A percentile compares a stretch with the other conserved stretches of the same genome.
Conservation (phyloP, 2,888 invertebrate genomes). For the Microchrysa polita region DNA sequence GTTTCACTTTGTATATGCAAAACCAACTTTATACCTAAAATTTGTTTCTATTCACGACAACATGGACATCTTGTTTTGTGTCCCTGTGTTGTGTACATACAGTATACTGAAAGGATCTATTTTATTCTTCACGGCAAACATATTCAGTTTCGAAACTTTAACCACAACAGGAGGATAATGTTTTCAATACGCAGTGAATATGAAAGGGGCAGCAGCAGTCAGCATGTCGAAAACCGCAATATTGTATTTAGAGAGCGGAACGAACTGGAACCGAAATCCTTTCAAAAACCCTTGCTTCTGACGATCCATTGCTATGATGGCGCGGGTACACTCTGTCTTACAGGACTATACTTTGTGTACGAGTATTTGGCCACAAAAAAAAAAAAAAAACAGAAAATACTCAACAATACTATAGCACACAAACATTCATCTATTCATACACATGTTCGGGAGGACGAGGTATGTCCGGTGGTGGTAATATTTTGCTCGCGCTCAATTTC, state of each 20-base stretch:
- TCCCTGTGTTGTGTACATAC: too few species aligned
- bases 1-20: too few species aligned
- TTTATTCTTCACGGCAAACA: background rate
- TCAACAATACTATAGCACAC: too few species aligned
- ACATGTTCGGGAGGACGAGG: too few species aligned
- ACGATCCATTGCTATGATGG: background rate
- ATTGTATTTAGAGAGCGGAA: slow-evolving; percentile 34
- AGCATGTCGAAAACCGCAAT: slow-evolving; percentile 36
- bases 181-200: slow-evolving; percentile 21
- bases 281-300: background rate
- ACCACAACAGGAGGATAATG: slow-evolving; percentile 39
- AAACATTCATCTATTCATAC: too few species aligned
- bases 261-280: slow-evolving; percentile 23
- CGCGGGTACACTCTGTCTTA: background rate
- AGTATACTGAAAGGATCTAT: background rate
- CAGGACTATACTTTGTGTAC: background rate
- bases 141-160: slow-evolving; percentile 30
- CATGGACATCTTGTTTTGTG: too few species aligned
- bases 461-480: too few species aligned
- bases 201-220: slow-evolving; percentile 26
- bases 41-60: too few species aligned
- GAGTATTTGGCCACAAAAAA: background rate
- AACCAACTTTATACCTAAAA: too few species aligned
- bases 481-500: slow-evolving; percentile 29
- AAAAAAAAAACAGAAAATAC: background rate